Conservation (phyloP, 2,113 vertebrate genomes). For the Apodemus speciosus region DNA sequence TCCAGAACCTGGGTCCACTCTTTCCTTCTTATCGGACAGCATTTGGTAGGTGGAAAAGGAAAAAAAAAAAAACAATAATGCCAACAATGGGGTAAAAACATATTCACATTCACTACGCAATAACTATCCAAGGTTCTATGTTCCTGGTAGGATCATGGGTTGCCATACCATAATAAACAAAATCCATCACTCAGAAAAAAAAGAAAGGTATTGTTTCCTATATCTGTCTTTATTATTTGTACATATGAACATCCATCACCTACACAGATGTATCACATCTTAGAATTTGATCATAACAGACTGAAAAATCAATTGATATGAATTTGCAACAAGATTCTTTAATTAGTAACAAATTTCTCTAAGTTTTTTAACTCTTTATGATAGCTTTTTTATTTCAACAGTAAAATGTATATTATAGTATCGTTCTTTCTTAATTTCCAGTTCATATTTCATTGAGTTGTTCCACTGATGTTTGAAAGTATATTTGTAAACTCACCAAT, state of each 20-base stretch:
- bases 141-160: no score
- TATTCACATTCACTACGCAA: no score
- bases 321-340: neutral
- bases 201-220: neutral
- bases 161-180: no score
- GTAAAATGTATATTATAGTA: neutral
- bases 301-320: neutral
- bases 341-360: neutral
- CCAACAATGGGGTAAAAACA: no score
- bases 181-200: no score
- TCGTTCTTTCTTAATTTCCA: neutral
- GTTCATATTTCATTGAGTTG: neutral
- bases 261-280: neutral
- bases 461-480: constrained; percentile 6
- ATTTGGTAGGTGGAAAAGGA: no score
- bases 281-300: neutral
- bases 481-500: neutral
- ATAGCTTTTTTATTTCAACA: neutral
- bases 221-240: neutral
- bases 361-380: neutral
- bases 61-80: no score
- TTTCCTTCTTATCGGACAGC: no score
- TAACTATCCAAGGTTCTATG: no score
- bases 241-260: neutral
- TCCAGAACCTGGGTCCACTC: no score